Evolutionary conservation across 2,888 invertebrate species (phyloP).

Genomic region (Epiperipatus broadwayi): DNA sequence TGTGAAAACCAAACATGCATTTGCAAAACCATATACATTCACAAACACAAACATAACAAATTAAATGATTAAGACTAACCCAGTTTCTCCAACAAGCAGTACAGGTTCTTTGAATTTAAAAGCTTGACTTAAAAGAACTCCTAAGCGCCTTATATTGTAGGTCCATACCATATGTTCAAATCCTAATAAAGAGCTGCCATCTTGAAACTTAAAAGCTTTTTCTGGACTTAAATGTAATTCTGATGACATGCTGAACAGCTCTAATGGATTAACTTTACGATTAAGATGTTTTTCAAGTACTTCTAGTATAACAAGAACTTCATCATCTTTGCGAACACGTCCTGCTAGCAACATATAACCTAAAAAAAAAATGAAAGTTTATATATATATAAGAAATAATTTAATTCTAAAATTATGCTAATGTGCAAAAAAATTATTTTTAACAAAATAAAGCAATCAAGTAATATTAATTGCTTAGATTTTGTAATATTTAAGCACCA

Average conservation of each 20-base stretch:
- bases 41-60: no score
- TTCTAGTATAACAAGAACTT: slow-evolving; percentile 56
- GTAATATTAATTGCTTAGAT: no score
- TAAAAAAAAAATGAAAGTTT: slow-evolving; percentile 20
- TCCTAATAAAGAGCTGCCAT: slow-evolving; percentile 26
- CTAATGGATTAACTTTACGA: slow-evolving; percentile 45
- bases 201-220: not conserved
- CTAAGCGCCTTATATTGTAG: slow-evolving; percentile 54
- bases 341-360: slow-evolving; percentile 80
- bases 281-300: slow-evolving; percentile 47
- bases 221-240: no score
- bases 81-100: slow-evolving; percentile 87
- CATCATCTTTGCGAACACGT: slow-evolving; percentile 63
- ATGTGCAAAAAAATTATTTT: no score
- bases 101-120: slow-evolving; percentile 81
- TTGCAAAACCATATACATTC: not conserved
- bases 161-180: slow-evolving; percentile 85
- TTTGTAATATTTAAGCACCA: no score
- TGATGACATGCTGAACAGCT: no score
- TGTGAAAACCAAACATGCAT: no score
- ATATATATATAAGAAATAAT: slow-evolving; percentile 8
- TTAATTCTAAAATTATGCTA: no score
- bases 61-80: slow-evolving; percentile 27
- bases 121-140: slow-evolving; percentile 46
- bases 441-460: no score